phyloP scores from a whole-genome alignment of 2,797 vertebrate genomes.

The Geotrypetes seraphini region DNA sequence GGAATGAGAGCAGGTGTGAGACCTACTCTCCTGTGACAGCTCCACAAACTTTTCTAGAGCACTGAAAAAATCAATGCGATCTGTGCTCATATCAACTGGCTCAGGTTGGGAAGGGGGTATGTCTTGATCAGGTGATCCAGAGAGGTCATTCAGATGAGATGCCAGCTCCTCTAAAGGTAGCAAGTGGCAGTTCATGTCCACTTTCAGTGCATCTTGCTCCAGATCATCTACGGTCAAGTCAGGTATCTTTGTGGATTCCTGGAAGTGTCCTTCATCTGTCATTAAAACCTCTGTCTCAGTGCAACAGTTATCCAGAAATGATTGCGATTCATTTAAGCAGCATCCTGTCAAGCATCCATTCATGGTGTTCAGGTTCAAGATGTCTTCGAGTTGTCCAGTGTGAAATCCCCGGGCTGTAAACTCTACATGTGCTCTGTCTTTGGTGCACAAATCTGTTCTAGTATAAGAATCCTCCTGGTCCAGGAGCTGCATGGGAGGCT shows the following conservation, averaged over 20 bases:
- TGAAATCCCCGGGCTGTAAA: slow-evolving; percentile 43
- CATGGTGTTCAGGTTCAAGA: slow-evolving; percentile 55
- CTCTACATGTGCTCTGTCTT: slow-evolving; percentile 47
- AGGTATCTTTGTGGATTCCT: slow-evolving; percentile 28
- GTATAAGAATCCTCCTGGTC: slow-evolving; percentile 28
- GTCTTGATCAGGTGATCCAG: slow-evolving; percentile 46
- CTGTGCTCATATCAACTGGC: slow-evolving; percentile 59
- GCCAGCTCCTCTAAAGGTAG: slow-evolving; percentile 52
- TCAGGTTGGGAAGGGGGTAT: slow-evolving; percentile 31
- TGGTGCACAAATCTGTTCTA: slow-evolving; percentile 23
- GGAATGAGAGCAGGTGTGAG: slow-evolving; percentile 44
- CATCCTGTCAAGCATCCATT: slow-evolving; percentile 47
- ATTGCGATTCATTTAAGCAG: slow-evolving; percentile 38
- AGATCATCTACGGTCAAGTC: slow-evolving; percentile 58
- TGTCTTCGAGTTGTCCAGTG: slow-evolving; percentile 53
- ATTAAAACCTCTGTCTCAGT: slow-evolving; percentile 44
- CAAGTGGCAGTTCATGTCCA: slow-evolving; percentile 61
- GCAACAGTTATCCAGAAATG: slow-evolving; percentile 49
- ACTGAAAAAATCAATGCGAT: slow-evolving; percentile 88
- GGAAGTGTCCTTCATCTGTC: slow-evolving; percentile 37
- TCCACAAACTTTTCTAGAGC: slow-evolving; percentile 87
- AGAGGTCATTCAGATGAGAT: slow-evolving; percentile 45
- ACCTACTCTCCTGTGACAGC: slow-evolving; percentile 67
- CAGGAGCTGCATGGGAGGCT: slow-evolving; percentile 27
- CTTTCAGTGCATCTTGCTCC: slow-evolving; percentile 70